Conservation (phyloP, 2,888 invertebrate species). For the Watsonalla cultraria region DNA sequence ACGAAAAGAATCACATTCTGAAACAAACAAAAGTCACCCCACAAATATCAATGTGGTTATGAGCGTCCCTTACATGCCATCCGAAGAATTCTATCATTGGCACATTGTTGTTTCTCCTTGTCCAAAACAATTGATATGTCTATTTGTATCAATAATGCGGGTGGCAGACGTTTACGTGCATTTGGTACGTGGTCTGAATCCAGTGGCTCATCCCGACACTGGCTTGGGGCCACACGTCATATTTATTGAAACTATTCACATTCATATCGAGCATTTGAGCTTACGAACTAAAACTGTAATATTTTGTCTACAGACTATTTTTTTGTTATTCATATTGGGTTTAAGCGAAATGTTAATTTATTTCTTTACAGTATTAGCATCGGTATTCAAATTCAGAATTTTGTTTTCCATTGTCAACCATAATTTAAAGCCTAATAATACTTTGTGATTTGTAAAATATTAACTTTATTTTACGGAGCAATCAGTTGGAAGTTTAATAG, state of each 20-base stretch:
- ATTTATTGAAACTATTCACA: constrained; percentile 56
- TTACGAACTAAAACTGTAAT: neutral
- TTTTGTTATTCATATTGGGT: too few relatives aligned
- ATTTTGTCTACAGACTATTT: neutral
- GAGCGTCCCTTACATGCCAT: constrained; percentile 46
- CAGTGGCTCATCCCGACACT: constrained; percentile 36
- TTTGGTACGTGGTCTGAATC: constrained; percentile 68
- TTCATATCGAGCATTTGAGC: constrained; percentile 21
- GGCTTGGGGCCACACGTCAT: constrained; percentile 28
- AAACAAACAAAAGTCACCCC: constrained; percentile 44
- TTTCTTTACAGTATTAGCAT: too few relatives aligned
- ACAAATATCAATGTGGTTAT: constrained; percentile 46
- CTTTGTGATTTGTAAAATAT: constrained; percentile 9
- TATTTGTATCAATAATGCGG: constrained; percentile 77
- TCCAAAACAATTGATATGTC: constrained; percentile 77
- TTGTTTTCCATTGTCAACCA: too few relatives aligned
- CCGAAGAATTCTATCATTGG: constrained; percentile 59
- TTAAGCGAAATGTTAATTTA: too few relatives aligned
- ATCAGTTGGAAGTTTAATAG: constrained; percentile 17
- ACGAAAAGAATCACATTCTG: constrained; percentile 48
- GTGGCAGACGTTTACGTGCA: constrained; percentile 71
- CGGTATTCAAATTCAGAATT: too few relatives aligned
- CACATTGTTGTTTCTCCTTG: constrained; percentile 64
- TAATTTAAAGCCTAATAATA: neutral
- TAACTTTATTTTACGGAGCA: constrained; percentile 14